Evolutionary conservation across 2,888 invertebrate genomes (phyloP).

Genomic region (Acanthosepion lycidas): DNA sequence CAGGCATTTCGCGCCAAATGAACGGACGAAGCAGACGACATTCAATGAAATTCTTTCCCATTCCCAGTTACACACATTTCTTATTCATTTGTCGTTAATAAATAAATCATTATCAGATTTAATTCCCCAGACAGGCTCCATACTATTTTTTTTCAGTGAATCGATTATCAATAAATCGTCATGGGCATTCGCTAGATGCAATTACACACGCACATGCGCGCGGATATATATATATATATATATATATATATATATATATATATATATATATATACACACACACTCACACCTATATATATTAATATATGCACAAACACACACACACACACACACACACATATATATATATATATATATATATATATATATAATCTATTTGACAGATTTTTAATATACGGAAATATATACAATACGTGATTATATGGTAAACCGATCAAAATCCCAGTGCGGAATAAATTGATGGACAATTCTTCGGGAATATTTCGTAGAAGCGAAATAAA

Average conservation of each 20-base stretch:
- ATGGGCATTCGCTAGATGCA: background rate
- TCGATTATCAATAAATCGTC: background rate
- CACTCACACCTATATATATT: background rate
- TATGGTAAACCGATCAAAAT: background rate
- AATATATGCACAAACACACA: background rate
- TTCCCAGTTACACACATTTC: background rate
- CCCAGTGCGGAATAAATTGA: background rate
- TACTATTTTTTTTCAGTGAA: background rate
- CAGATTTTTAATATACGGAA: background rate
- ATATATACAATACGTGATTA: background rate
- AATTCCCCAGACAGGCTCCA: background rate
- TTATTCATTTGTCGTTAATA: background rate
- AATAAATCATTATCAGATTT: background rate
- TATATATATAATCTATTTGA: background rate
- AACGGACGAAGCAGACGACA: background rate
- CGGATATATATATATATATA: background rate
- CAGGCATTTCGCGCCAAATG: background rate
- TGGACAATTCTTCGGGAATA: background rate
- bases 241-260: background rate
- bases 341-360: too few species aligned
- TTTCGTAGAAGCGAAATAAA: background rate
- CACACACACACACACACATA: background rate
- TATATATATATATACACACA: background rate
- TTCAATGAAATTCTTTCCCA: background rate
- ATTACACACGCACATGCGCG: background rate